These are phyloP conservation scores for Geococcyx californianus DNA, from an alignment of 2,113 vertebrate genomes.

Conservation along the genomic window DNA sequence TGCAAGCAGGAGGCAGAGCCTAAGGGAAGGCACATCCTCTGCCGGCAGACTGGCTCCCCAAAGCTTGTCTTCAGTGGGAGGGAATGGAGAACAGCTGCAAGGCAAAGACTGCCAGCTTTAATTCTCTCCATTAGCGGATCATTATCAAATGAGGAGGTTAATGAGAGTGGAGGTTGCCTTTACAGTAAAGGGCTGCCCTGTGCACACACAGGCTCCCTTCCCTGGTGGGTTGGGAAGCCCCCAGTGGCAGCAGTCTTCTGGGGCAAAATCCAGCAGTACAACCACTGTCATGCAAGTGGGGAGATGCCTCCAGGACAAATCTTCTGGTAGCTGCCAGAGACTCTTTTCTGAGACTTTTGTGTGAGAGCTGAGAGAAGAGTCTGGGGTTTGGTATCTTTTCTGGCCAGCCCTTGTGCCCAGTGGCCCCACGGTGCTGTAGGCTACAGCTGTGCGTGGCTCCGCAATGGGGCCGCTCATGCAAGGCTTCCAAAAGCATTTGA, in stretches of 20 bases:
- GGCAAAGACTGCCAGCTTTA: constrained; percentile 35
- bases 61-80: not conserved
- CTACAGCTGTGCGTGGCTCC: fast-evolving
- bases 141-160: constrained; percentile 20
- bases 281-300: not conserved
- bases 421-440: not conserved
- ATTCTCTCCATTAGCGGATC: constrained; percentile 42
- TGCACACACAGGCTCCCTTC: not conserved
- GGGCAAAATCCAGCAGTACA: not conserved
- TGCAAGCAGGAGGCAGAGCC: not conserved
- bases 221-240: not conserved
- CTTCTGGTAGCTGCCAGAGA: not conserved
- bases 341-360: not conserved
- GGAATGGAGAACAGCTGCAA: constrained; percentile 31
- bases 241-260: not conserved
- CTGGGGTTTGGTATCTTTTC: not conserved
- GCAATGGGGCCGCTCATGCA: not conserved
- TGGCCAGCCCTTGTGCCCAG: not conserved
- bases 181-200: not conserved
- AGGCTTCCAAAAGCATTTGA: not conserved
- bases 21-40: not conserved
- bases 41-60: not conserved
- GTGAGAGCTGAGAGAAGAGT: not conserved
- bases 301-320: not conserved
- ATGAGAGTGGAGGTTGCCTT: not conserved